Evolutionary conservation across 2,888 invertebrate genomes (phyloP), one percentile per base, ranked within the genome.

Genomic region (Hemicrepidius hirtus): DNA sequence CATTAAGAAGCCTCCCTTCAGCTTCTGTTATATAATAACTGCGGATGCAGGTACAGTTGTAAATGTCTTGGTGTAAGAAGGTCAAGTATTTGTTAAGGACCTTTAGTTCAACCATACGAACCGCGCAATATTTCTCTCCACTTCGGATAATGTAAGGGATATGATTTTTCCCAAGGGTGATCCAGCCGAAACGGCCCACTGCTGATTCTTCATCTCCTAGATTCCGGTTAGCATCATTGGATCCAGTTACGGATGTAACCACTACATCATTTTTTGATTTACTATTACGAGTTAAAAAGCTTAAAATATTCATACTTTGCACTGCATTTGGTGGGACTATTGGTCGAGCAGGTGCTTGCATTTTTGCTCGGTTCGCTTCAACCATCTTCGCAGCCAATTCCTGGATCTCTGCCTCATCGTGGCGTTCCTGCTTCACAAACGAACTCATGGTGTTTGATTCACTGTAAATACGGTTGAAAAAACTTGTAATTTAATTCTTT

Each of bases 21-120:
- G 93, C 92, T 77, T 96, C 95, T 0, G 97, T 97, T 78, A 97
- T 95, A 85, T 96, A 97, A 86, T 96, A 97, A 88, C 97, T 97
- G 78, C 95, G 91, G 79, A 98, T 95, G 84, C 95, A 95, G 12
- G 96, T 96, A 86, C 96, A 97, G 77, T 94, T 95, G 86, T 95
- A 96, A 77, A 97, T 94, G 84, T 96, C 96, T 77, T 94, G 93
- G 85, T 97, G 96, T 64, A 97, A 90, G 84, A 94, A 95, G 84
- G 93, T 94, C 82, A 97, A 91, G 87, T 96, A 95, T 87, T 96
- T 96, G 85, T 95, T 95, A 21, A 97, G 89, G 55, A 97, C 89
- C 86, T 97, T 97, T 82, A 93, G 91, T 86, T 98, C 98, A 21
- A 97, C 94, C 92, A 98, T 97, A 67, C 97, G 91, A 63, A 98